Evolutionary conservation across 1,140 invertebrate species (phyloP), one percentile per base, ranked within the genome.

Genomic region (Polypedilum pembai): DNA sequence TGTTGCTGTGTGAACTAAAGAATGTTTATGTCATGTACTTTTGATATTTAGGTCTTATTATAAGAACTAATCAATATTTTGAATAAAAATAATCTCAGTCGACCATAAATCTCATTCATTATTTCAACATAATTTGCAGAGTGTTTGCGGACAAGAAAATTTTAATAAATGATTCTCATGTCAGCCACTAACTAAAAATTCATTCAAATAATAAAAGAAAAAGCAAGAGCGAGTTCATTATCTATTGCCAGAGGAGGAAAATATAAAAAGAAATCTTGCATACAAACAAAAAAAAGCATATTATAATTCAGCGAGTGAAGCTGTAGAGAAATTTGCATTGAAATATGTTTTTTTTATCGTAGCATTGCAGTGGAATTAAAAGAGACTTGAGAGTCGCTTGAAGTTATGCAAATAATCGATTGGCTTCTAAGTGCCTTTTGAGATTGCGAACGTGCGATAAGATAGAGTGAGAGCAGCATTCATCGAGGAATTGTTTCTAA

Each of bases 381-480:
- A 18, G 65, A 18, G 65, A 69, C 5, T 18, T 10, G 65, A 18
- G 65, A 69, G 17, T 18, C 17, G 65, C 65, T 69, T 69, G 17
- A 21, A 69, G 65, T 69, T 69, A 69, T 69, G 65, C 65, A 69
- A 69, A 69, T 69, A 69, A 69, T 69, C 65, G 65, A 69, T 69
- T 69, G 17, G 17, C 65, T 12, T 56, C 24, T 33, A n/a, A 56
- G 45, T n/a, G 45, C 45, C n/a, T 56, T 56, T 56, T 10, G 12
- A 56, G 45, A 56, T 56, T 56, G n/a, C 12, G 12, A 56, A 56
- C 45, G 45, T 56, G 45, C 45, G 45, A 56, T 56, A 56, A 56
- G 12, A 56, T 1, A 33, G 24, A 33, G 24, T 5, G 24, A 33
- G 5, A 33, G 5, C 5, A 33, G 24, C 24, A 33, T 33, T 33